Evolutionary conservation across 2,888 invertebrate species (phyloP).

Genomic region (Plebejus melissa): DNA sequence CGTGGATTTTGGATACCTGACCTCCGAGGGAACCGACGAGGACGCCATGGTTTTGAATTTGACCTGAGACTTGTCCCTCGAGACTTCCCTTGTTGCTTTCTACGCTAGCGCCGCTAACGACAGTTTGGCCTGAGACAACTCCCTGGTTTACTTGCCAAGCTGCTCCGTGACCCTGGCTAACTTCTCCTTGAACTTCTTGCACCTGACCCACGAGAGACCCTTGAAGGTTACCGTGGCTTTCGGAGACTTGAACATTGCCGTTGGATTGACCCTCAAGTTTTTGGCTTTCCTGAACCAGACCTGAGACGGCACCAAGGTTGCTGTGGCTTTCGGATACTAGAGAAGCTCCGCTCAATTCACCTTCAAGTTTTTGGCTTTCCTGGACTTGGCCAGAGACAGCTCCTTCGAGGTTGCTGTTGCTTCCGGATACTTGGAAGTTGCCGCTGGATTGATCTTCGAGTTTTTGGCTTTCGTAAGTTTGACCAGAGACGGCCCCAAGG

Average conservation of each 20-base stretch:
- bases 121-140: not conserved
- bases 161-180: not conserved
- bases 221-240: not conserved
- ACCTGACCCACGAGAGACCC: not conserved
- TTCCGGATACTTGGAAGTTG: not conserved
- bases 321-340: not conserved
- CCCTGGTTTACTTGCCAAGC: conserved; percentile 19
- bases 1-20: not conserved
- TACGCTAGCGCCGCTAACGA: not conserved
- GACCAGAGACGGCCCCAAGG: not conserved
- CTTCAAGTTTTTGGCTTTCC: conserved; percentile 4
- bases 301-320: not conserved
- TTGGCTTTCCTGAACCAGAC: not conserved
- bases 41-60: not conserved
- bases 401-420: not conserved
- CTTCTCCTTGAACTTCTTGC: not conserved
- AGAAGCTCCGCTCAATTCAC: not conserved
- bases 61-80: conserved; percentile 6
- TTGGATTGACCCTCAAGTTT: conserved; percentile 9
- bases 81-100: conserved; percentile 13
- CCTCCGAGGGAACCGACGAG: not conserved
- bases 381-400: not conserved
- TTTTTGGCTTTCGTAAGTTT: conserved; percentile 5
- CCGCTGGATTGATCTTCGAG: not conserved
- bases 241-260: not conserved